Base-by-base conservation (phyloP, 2,888 invertebrate species). In the Rotaria magnacalcarata region DNA sequence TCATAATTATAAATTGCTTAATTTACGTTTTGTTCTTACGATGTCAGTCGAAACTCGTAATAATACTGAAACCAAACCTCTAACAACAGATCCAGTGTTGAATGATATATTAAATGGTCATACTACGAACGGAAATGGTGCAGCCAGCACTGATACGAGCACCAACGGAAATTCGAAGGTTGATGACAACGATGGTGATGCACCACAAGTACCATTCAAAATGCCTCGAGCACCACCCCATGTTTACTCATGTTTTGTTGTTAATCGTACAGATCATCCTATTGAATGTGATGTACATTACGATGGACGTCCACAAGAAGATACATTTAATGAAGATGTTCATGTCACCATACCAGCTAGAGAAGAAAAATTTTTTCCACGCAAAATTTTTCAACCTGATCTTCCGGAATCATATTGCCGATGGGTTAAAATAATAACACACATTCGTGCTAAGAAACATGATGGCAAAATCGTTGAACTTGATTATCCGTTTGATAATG, bases 401-500 rank as follows among this genome's bases (percentile, higher is more conserved):
- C 47, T 80, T n/a, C 80, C 80, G 11, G 47, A 80, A n/a, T 80
- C 80, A 24, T 80, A 80, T 47, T 80, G 47, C 24, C 24, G 24
- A n/a, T 80, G 80, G 80, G 80, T 80, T 11, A 80, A 80, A 80
- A 80, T 80, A 5, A 47, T 80, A 21, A 80, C 43, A 11, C 41
- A 47, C 24, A n/a, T 80, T 4, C 7, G 4, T n/a, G 80, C 47
- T 24, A 47, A 80, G 34, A 43, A 47, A 14, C 3, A 7, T 21
- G 19, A 80, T 47, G n/a, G 47, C 0, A 80, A 43, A 24, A n/a
- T 8, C 14, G 10, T 80, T 8, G 80, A 80, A 43, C 10, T 80
- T 24, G 19, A 47, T n/a, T 80, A 80, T 80, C 80, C 80, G 47
- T 80, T 80, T n/a, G 80, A 80, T 1, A 80, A 80, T 80, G 80